phyloP scores from a whole-genome alignment of 1,140 invertebrate species.

The Zaprionus tsacasi region DNA sequence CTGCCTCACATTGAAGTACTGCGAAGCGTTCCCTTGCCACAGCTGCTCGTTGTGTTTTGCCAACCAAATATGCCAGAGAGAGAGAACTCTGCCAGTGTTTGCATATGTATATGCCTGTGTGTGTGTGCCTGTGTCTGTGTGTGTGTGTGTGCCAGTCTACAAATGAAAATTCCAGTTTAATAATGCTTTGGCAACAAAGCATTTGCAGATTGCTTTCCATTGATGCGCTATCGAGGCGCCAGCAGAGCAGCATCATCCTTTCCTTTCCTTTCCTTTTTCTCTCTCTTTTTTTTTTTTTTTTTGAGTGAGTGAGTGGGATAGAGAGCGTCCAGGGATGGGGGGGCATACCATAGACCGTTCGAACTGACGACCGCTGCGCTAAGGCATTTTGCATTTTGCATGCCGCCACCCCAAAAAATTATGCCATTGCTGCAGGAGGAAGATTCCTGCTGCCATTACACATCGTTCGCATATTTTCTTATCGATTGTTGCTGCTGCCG shows the following conservation, averaged over 20 bases:
- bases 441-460: constrained; percentile 8
- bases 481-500: constrained; percentile 36
- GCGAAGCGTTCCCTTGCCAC: constrained; percentile 24
- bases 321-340: not conserved
- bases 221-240: constrained; percentile 44
- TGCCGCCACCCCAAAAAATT: constrained; percentile 58
- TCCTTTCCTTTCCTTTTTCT: not conserved
- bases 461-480: constrained; percentile 27
- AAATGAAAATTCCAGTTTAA: constrained; percentile 80
- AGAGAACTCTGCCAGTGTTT: constrained; percentile 4
- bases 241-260: constrained; percentile 14
- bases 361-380: constrained; percentile 31
- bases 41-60: constrained; percentile 29
- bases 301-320: not conserved
- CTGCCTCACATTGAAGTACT: constrained; percentile 48
- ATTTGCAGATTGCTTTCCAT: constrained; percentile 77
- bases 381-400: constrained; percentile 62
- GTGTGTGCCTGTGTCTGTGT: constrained; percentile 14
- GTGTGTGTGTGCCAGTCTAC: constrained; percentile 37
- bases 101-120: constrained; percentile 12
- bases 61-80: constrained; percentile 56
- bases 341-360: not conserved
- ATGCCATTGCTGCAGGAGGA: constrained; percentile 38
- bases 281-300: not conserved
- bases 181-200: constrained; percentile 76